A percentile compares a stretch with the other conserved stretches of the same genome.
Evolutionary conservation across 1,140 invertebrate genomes (phyloP).

Genomic region (Argopecten irradians): DNA sequence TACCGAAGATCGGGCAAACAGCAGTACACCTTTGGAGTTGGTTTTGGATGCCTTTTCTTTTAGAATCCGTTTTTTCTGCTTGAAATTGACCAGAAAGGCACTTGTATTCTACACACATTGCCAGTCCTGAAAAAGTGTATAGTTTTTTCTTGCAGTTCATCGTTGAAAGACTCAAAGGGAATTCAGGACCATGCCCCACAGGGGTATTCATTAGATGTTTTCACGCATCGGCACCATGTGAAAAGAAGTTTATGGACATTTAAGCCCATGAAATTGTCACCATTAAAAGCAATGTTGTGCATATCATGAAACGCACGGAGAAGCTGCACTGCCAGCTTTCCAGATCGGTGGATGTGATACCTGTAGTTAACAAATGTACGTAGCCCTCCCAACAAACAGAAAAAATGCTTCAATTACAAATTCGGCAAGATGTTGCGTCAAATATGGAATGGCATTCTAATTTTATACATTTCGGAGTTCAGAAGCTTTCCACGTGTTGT

Average conservation of each 20-base stretch:
- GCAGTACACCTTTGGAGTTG: no score
- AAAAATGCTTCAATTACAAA: constrained; percentile 42
- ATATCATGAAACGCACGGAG: no score
- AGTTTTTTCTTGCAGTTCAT: no score
- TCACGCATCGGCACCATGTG: constrained; percentile 30
- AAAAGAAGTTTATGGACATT: constrained; percentile 43
- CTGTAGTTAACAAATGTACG: constrained; percentile 36
- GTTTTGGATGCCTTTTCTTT: no score
- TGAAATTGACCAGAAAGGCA: no score
- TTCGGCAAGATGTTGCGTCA: constrained; percentile 31
- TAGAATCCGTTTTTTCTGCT: no score
- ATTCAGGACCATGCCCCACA: constrained; percentile 43
- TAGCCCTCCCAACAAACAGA: constrained; percentile 37
- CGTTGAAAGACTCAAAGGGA: constrained; percentile 33
- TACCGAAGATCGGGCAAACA: no score
- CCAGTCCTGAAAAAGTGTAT: no score
- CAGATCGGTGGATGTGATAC: constrained; percentile 31
- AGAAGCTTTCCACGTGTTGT: no score
- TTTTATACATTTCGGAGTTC: no score
- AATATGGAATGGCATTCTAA: constrained; percentile 26
- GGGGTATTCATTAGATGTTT: neutral
- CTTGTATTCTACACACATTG: no score
- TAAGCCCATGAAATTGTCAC: constrained; percentile 34
- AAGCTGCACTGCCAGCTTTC: neutral
- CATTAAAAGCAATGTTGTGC: constrained; percentile 32